These are phyloP conservation scores for Empis stercorea DNA, from an alignment of 2,888 invertebrate genomes.

Conservation along the genomic window DNA sequence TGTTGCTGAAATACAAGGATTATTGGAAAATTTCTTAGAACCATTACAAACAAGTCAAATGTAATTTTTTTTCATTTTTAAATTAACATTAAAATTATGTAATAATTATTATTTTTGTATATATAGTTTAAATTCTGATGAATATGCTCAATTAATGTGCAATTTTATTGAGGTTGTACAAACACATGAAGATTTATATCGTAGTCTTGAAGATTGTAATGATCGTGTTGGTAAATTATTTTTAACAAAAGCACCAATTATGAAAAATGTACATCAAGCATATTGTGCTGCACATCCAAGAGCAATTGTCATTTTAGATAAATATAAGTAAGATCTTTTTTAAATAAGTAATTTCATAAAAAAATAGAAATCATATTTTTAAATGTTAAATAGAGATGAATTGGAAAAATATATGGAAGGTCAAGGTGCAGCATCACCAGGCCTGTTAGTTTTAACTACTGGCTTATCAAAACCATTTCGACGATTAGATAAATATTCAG, in stretches of 20 bases:
- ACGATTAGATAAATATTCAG: conserved; percentile 86
- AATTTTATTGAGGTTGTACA: conserved; percentile 81
- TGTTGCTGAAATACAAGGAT: conserved; percentile 75
- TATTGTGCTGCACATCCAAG: conserved; percentile 92
- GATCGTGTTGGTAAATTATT: conserved; percentile 84
- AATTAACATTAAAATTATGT: too few relatives aligned
- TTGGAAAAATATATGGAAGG: conserved; percentile 79
- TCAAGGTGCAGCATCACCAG: conserved; percentile 72
- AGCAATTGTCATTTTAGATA: conserved; percentile 86
- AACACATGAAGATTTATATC: conserved; percentile 68
- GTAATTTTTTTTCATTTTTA: too few relatives aligned
- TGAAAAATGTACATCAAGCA: conserved; percentile 71
- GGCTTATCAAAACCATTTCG: conserved; percentile 92
- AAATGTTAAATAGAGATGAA: too few relatives aligned
- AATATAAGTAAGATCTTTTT: conserved; percentile 61
- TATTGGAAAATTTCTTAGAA: conserved; percentile 71
- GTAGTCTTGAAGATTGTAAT: conserved; percentile 66
- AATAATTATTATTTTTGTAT: background rate
- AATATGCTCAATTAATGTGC: conserved; percentile 75
- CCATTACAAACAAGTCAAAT: conserved; percentile 78
- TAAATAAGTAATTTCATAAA: too few relatives aligned
- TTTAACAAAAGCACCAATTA: conserved; percentile 65
- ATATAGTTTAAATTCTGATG: conserved; percentile 65
- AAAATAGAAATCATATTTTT: too few relatives aligned
- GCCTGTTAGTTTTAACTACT: conserved; percentile 79